Conservation (phyloP, 92 coral and sea anemone genomes). For the Galaxea fascicularis region DNA sequence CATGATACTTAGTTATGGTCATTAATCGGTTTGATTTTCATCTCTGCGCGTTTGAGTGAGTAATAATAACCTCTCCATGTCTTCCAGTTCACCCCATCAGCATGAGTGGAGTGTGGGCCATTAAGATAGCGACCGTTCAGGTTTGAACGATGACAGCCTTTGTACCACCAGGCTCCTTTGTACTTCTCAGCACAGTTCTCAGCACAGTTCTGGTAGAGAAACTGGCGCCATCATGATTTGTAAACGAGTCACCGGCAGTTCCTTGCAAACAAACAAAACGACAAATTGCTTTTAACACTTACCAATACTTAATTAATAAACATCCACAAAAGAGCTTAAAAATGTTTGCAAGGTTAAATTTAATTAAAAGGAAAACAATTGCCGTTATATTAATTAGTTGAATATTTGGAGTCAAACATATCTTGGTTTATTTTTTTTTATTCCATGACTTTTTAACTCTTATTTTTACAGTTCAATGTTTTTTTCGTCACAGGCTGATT, state of each 20-base stretch:
- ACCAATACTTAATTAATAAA: too few relatives aligned
- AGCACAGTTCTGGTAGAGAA: constrained; percentile 38
- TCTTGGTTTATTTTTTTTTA: too few relatives aligned
- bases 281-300: background rate
- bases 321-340: too few relatives aligned
- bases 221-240: background rate
- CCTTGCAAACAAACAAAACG: constrained; percentile 34
- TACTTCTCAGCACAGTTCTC: constrained; percentile 33
- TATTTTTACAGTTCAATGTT: too few relatives aligned
- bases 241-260: constrained; percentile 56
- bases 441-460: too few relatives aligned
- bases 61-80: constrained; percentile 34
- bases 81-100: constrained; percentile 59
- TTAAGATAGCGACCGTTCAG: constrained; percentile 61
- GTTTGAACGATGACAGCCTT: constrained; percentile 22
- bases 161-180: constrained; percentile 74
- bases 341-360: background rate
- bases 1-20: too few relatives aligned
- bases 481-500: too few relatives aligned
- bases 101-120: background rate
- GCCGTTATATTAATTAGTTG: too few relatives aligned
- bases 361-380: too few relatives aligned
- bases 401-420: too few relatives aligned
- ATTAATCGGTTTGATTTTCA: constrained; percentile 64
- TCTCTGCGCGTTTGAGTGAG: constrained; percentile 55